Evolutionary conservation across 2,797 vertebrate genomes (phyloP), one percentile per base, ranked within the genome.

Genomic region (Spinus olivaceus): DNA sequence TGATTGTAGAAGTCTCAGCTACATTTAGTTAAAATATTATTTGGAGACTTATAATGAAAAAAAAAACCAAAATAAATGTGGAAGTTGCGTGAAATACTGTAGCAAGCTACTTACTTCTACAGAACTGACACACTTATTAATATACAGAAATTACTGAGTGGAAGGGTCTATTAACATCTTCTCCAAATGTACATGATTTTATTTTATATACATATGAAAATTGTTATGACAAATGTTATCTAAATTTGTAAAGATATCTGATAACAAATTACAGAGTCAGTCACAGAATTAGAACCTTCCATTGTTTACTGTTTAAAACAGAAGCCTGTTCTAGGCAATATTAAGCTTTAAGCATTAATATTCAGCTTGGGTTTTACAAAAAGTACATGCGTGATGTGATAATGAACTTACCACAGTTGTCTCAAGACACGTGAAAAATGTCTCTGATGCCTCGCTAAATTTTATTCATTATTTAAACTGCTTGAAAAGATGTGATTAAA

Each of bases 261-360:
- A 25, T 60, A 64, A 65, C 13, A 84, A 86, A 66, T 73, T 66
- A 67, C 13, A n/a, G 44, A 88, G 30, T 44, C 27, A 60, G 2
- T 84, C 37, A 65, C 25, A 63, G 39, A 90, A 87, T 8, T 2
- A 1, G 51, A 91, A 46, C 33, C 28, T 92, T 57, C 49, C 7
- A 12, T n/a, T 81, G 14, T 54, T 67, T 51, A 67, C n/a, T 67
- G 16, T 61, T 93, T 87, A 60, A 93, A 94, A 82, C 24, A 74
- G 41, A 92, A 90, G 27, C 54, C 57, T 22, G 12, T 59, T 86
- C 78, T 63, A 76, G 42, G 56, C 60, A 81, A 59, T 76, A 90
- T 70, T 61, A 80, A 89, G 46, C 53, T 91, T 64, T 53, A 92
- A 90, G 71, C 56, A 64, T 70, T 76, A 92, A 76, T 88, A 90